A percentile compares a stretch with the other conserved stretches of the same genome.
phyloP scores from a whole-genome alignment of 2,888 invertebrate genomes.

The Diarsia dahlii region DNA sequence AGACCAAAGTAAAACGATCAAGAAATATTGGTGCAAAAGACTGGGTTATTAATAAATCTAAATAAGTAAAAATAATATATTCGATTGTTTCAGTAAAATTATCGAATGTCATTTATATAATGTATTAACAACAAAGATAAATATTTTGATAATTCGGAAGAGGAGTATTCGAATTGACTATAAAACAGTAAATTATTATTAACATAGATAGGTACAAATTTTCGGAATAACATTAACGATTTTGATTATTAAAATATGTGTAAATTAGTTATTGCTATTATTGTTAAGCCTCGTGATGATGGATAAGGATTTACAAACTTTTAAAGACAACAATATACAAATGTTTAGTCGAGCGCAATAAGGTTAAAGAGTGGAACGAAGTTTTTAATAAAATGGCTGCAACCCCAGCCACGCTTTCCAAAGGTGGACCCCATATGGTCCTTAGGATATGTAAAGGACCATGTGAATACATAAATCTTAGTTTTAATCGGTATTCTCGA shows the following conservation, averaged over 20 bases:
- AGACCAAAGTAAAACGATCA: conserved; percentile 35
- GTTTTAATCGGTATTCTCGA: neutral
- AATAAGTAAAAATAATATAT: conserved; percentile 35
- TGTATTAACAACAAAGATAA: conserved; percentile 38
- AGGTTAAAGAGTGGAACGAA: neutral
- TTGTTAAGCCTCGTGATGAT: conserved; percentile 33
- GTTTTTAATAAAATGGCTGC: neutral
- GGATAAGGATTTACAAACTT: conserved; percentile 32
- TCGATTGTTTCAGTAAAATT: conserved; percentile 24
- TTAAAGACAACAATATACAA: conserved; percentile 3
- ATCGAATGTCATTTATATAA: conserved; percentile 21
- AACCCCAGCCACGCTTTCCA: neutral
- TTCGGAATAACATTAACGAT: neutral
- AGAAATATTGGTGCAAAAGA: conserved; percentile 48
- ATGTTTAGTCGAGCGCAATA: neutral
- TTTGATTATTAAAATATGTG: conserved; percentile 11
- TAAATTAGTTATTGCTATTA: conserved; percentile 10
- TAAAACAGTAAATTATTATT: conserved; percentile 30
- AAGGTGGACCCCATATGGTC: neutral
- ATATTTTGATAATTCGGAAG: conserved; percentile 68
- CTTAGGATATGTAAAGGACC: neutral
- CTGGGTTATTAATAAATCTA: conserved; percentile 56
- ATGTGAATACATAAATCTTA: neutral
- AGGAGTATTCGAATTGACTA: conserved; percentile 71
- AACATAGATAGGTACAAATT: conserved; percentile 1